These are phyloP conservation scores for Aplodontia rufa DNA, from an alignment of 2,113 vertebrate species.

Conservation along the genomic window DNA sequence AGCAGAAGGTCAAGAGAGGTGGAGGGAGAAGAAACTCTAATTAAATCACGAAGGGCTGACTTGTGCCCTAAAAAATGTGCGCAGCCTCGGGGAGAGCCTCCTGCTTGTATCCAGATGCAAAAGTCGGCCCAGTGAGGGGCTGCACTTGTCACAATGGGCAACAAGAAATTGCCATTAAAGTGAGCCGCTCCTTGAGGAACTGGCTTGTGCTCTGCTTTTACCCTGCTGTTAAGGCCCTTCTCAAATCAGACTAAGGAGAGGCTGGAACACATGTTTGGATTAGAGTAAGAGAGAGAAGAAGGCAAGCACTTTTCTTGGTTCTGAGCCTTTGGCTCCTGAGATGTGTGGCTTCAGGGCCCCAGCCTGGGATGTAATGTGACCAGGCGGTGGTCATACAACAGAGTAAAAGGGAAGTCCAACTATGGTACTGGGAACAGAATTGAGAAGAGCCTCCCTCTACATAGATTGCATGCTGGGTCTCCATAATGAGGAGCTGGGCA, in stretches of 20 bases:
- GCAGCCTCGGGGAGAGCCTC: slow-evolving; percentile 23
- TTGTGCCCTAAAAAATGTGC: not conserved
- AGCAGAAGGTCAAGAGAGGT: slow-evolving; percentile 76
- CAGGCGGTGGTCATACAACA: not conserved
- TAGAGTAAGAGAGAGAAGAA: slow-evolving; percentile 4
- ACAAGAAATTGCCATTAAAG: slow-evolving; percentile 61
- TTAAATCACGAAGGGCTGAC: slow-evolving; percentile 69
- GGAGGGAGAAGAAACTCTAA: slow-evolving; percentile 56
- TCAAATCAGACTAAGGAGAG: slow-evolving; percentile 63
- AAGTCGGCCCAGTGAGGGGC: slow-evolving; percentile 49
- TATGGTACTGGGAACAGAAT: not conserved
- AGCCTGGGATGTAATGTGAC: not conserved
- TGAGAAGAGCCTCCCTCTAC: not conserved
- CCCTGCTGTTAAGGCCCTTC: slow-evolving; percentile 61
- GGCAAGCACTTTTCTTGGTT: not conserved
- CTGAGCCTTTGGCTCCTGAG: not conserved
- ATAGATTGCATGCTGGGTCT: not conserved
- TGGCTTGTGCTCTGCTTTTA: slow-evolving; percentile 26
- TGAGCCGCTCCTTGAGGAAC: slow-evolving; percentile 41
- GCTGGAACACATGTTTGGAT: slow-evolving; percentile 55
- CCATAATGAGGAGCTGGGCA: not conserved
- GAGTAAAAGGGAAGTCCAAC: not conserved
- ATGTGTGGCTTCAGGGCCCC: not conserved
- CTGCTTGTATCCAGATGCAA: slow-evolving; percentile 23
- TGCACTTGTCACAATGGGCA: not conserved